Evolutionary conservation across 2,888 invertebrate genomes (phyloP).

Genomic region (Drosophila algonquin): DNA sequence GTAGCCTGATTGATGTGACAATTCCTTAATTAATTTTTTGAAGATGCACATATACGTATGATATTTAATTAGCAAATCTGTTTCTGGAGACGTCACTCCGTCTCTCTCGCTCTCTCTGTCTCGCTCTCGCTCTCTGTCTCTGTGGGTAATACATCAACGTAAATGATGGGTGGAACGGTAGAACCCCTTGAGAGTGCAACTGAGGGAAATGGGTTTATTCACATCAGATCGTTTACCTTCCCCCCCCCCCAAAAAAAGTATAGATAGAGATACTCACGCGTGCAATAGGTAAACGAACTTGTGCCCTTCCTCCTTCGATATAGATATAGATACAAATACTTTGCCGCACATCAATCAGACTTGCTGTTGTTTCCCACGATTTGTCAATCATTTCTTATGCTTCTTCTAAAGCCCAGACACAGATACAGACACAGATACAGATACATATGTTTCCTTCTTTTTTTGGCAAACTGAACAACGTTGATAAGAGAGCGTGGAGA

Average conservation of each 20-base stretch:
- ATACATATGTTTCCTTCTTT: slow-evolving; percentile 4
- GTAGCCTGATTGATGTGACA: slow-evolving; percentile 81
- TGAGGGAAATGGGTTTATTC: slow-evolving; percentile 63
- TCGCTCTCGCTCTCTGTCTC: too few species aligned
- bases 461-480: slow-evolving; percentile 35
- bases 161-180: slow-evolving; percentile 41
- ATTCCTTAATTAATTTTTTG: slow-evolving; percentile 76
- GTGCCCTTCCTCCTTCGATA: slow-evolving; percentile 25
- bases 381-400: slow-evolving; percentile 42
- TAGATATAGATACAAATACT: neutral
- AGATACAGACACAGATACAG: neutral
- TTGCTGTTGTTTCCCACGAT: slow-evolving; percentile 55
- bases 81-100: slow-evolving; percentile 28
- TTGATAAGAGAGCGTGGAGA: slow-evolving; percentile 50
- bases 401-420: neutral
- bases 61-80: slow-evolving; percentile 66
- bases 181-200: slow-evolving; percentile 19
- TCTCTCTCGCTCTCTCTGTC: neutral
- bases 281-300: slow-evolving; percentile 41
- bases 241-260: neutral
- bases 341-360: neutral
- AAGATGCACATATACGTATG: slow-evolving; percentile 33
- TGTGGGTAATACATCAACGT: slow-evolving; percentile 66
- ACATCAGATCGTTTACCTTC: slow-evolving; percentile 55
- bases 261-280: neutral